Base-by-base conservation (phyloP, 2,888 invertebrate species). In the Trichacis sp. region DNA sequence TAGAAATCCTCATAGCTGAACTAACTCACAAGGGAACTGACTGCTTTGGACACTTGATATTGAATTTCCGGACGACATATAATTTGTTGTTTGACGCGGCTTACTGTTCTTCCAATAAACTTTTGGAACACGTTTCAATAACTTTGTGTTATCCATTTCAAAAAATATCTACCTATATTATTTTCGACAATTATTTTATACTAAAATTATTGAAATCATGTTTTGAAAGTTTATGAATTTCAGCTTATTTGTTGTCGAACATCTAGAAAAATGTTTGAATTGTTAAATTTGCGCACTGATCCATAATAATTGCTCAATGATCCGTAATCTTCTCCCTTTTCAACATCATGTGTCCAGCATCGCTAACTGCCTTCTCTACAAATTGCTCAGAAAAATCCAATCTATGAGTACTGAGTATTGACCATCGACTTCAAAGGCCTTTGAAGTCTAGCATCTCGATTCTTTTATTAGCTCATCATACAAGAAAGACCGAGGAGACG, bases 371-470 rank as follows among this genome's bases (percentile, higher is more conserved):
- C 65, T 64, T 71, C 24, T 61, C 64, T 52, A 59, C 55, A 48
- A 53, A 64, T 59, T 69, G 70, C 74, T 75, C 71, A 70, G 72
- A 69, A 74, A 71, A 61, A 73, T 63, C 72, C 74, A 76, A 77
- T 75, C 71, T 69, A 61, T 50, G 68, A 69, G 73, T 70, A 72
- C 75, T 73, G 74, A 70, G 73, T 70, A 72, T 76, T 73, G 74
- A 70, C 70, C 75, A 75, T 75, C 74, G 75, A 68, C 69, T 64
- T 70, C 62, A 66, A 64, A 67, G 67, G 52, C 71, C 72, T 78
- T 76, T 76, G 73, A 77, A 72, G 73, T 74, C 62, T 71, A 66
- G 61, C 69, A 61, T 49, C 55, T 57, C 50, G 36, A 51, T 36
- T 20, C 53, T 66, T 64, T 65, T 61, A 61, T 57, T 65, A 60